Conservation (phyloP, 1,140 invertebrate genomes). For the Zaprionus inermis region DNA sequence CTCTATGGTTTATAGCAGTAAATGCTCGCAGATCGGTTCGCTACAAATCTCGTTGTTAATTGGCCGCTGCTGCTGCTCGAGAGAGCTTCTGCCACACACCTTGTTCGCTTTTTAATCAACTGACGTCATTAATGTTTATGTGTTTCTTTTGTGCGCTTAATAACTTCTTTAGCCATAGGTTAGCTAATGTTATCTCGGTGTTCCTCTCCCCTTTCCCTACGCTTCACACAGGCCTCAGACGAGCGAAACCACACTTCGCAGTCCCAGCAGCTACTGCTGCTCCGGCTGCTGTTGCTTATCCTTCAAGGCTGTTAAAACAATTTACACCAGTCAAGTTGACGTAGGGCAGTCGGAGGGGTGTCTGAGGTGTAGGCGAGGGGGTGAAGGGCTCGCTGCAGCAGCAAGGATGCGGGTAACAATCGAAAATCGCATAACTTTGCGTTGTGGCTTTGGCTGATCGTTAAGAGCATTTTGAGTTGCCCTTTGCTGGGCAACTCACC, state of each 20-base stretch:
- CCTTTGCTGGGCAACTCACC: conserved; percentile 39
- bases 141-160: neutral
- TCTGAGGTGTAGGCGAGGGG: neutral
- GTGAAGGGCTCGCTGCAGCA: neutral
- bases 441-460: conserved; percentile 60
- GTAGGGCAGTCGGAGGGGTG: too few species aligned
- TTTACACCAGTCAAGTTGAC: conserved; percentile 56
- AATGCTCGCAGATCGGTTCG: neutral
- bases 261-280: conserved; percentile 35
- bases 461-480: conserved; percentile 58
- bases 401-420: conserved; percentile 27
- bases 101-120: neutral
- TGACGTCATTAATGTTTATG: neutral
- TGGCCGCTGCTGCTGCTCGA: neutral
- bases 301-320: conserved; percentile 81
- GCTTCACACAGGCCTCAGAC: conserved; percentile 52
- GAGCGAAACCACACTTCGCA: conserved; percentile 24
- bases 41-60: neutral
- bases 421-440: conserved; percentile 71
- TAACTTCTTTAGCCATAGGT: conserved; percentile 2
- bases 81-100: neutral
- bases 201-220: neutral
- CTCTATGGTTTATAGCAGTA: neutral
- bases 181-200: neutral
- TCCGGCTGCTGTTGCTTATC: conserved; percentile 49